Evolutionary conservation across 2,888 invertebrate genomes (phyloP).

Genomic region (Ramazzottius varieornatus): DNA sequence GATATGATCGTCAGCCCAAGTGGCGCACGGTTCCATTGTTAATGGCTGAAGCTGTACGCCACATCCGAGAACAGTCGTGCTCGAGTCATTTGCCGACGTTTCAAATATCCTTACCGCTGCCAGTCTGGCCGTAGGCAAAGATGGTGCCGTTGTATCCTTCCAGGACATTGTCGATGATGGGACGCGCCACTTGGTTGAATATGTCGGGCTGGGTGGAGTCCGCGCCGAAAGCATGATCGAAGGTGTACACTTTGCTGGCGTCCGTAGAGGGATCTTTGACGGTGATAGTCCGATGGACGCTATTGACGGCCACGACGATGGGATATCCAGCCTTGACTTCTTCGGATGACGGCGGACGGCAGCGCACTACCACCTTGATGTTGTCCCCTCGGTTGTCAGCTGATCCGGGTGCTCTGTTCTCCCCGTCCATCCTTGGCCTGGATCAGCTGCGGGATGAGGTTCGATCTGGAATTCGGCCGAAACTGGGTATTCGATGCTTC

Average conservation of each 20-base stretch:
- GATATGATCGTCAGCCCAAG: too few species aligned
- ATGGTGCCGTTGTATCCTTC: constrained; percentile 31
- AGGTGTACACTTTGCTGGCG: constrained; percentile 57
- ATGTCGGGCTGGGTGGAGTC: constrained; percentile 65
- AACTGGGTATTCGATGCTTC: too few species aligned
- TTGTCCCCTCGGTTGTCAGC: not conserved
- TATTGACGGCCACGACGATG: not conserved
- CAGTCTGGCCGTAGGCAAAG: constrained; percentile 38
- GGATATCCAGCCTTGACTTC: not conserved
- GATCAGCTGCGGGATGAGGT: too few species aligned
- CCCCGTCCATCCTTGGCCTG: too few species aligned
- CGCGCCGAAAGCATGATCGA: constrained; percentile 72
- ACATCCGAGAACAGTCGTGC: too few species aligned
- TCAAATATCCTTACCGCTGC: constrained; percentile 34
- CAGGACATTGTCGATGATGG: constrained; percentile 82
- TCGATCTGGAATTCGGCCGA: too few species aligned
- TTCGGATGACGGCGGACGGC: not conserved
- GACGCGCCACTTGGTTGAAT: constrained; percentile 79
- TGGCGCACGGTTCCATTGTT: too few species aligned
- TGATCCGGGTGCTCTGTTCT: not conserved
- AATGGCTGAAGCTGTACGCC: too few species aligned
- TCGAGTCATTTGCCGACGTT: too few species aligned
- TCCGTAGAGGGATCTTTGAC: constrained; percentile 20
- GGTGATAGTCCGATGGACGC: not conserved
- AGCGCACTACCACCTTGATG: not conserved